Evolutionary conservation across 2,797 vertebrate genomes (phyloP).

Genomic region (Cygnus olor): DNA sequence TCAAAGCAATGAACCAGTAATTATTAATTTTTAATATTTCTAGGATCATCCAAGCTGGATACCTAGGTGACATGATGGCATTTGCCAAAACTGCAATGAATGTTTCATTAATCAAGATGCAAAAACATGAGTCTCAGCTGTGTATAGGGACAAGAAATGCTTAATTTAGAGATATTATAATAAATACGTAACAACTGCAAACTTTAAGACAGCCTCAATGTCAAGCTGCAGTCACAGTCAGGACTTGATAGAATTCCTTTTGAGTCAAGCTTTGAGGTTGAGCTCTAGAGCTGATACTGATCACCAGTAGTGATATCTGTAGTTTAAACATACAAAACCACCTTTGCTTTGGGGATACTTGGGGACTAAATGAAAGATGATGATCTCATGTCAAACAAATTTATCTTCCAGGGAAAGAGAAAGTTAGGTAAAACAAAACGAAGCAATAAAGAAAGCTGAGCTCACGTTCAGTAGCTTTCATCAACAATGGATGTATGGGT

Average conservation of each 20-base stretch:
- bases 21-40: not conserved
- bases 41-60: not conserved
- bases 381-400: not conserved
- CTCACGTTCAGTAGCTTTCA: not conserved
- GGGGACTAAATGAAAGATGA: not conserved
- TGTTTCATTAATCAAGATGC: not conserved
- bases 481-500: not conserved
- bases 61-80: not conserved
- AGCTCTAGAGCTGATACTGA: not conserved
- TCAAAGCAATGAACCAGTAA: not conserved
- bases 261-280: not conserved
- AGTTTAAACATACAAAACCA: not conserved
- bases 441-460: not conserved
- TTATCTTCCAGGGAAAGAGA: not conserved
- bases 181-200: not conserved
- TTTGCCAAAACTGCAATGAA: not conserved
- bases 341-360: not conserved
- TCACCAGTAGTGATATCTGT: not conserved
- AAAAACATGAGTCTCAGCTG: not conserved
- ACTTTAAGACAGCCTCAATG: not conserved
- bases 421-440: not conserved
- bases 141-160: not conserved
- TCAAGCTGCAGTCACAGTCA: not conserved
- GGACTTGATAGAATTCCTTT: not conserved
- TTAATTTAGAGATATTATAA: not conserved